phyloP scores from a whole-genome alignment of 2,888 invertebrate species.

The Fragum whitleyi region DNA sequence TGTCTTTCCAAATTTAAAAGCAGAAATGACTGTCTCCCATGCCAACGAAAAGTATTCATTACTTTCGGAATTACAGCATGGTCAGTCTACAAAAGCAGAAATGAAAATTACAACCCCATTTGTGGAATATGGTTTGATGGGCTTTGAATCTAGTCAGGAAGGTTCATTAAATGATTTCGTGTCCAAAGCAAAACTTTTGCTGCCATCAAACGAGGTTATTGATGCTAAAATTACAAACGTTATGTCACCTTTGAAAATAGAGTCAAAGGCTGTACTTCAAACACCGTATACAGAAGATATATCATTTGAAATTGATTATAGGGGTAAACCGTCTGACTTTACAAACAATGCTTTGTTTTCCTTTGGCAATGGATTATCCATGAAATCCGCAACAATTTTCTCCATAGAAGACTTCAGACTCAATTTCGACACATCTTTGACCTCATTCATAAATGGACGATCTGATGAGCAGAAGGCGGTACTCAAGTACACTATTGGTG shows the following conservation, averaged over 20 bases:
- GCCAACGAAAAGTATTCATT: conserved; percentile 29
- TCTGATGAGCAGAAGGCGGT: conserved; percentile 42
- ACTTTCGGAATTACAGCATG: background rate
- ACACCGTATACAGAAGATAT: conserved; percentile 50
- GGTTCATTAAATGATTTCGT: conserved; percentile 28
- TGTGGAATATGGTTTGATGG: conserved; percentile 41
- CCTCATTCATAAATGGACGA: conserved; percentile 36
- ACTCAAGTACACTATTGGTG: conserved; percentile 28
- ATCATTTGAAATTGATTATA: conserved; percentile 34
- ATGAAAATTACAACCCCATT: conserved; percentile 37
- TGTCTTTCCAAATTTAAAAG: conserved; percentile 19
- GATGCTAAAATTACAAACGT: conserved; percentile 33
- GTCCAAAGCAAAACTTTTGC: conserved; percentile 27
- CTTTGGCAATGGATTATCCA: conserved; percentile 29
- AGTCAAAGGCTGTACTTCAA: conserved; percentile 42
- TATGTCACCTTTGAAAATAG: conserved; percentile 22
- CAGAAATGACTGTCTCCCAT: conserved; percentile 26
- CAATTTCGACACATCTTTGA: conserved; percentile 34
- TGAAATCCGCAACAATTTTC: conserved; percentile 35
- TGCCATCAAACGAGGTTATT: conserved; percentile 8
- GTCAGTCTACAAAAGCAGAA: background rate
- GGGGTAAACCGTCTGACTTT: conserved; percentile 35
- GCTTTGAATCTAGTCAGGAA: conserved; percentile 13
- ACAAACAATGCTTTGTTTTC: conserved; percentile 26
- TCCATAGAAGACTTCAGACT: conserved; percentile 10